These are phyloP conservation scores for Bubo bubo DNA, from an alignment of 2,113 vertebrate genomes.

Conservation along the genomic window DNA sequence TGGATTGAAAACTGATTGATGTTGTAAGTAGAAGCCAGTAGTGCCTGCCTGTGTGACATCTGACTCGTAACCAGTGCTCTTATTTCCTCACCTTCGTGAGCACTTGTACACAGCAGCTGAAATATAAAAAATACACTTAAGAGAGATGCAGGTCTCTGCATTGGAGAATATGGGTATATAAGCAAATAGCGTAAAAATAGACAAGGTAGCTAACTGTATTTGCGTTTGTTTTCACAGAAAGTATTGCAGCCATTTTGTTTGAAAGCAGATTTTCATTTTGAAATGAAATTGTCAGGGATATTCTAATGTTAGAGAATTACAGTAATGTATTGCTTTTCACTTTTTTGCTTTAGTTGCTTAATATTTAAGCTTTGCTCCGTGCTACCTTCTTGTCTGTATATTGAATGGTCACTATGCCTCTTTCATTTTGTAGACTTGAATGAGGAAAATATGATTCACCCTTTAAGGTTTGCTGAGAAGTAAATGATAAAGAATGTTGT, in stretches of 20 bases:
- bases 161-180: conserved; percentile 64
- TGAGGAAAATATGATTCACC: conserved; percentile 75
- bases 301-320: conserved; percentile 74
- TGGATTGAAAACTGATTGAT: background rate
- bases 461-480: conserved; percentile 78
- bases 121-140: background rate
- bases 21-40: conserved; percentile 60
- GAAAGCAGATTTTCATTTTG: conserved; percentile 70
- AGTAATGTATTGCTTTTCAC: conserved; percentile 77
- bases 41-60: conserved; percentile 43
- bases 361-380: conserved; percentile 85
- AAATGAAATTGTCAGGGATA: conserved; percentile 76
- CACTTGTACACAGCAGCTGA: conserved; percentile 47
- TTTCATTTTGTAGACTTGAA: conserved; percentile 83
- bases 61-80: conserved; percentile 28
- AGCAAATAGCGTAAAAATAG: conserved; percentile 60
- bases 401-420: conserved; percentile 76
- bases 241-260: conserved; percentile 65
- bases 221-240: conserved; percentile 61
- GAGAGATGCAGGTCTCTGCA: conserved; percentile 65
- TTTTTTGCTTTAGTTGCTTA: conserved; percentile 85
- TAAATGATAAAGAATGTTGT: conserved; percentile 84
- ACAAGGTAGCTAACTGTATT: conserved; percentile 56
- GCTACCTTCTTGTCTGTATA: conserved; percentile 78
- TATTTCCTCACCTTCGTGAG: background rate